phyloP scores from a whole-genome alignment of 2,797 vertebrate species.

The Macroramphosus scolopax region DNA sequence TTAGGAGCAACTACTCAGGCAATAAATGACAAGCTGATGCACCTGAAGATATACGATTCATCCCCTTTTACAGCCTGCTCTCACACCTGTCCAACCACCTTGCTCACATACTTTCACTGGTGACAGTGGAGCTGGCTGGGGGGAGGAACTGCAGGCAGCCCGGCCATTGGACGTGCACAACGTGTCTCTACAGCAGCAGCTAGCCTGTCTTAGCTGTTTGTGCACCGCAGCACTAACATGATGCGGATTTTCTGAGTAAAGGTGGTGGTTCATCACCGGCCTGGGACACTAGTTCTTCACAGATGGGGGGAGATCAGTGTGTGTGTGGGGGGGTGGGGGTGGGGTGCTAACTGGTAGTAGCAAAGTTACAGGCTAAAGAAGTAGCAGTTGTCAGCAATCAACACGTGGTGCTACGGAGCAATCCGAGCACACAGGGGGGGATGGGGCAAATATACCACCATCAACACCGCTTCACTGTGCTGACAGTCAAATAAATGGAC shows the following conservation, averaged over 20 bases:
- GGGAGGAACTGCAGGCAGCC: constrained; percentile 65
- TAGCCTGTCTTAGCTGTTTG: constrained; percentile 41
- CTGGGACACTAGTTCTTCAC: not conserved
- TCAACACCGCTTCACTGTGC: constrained; percentile 23
- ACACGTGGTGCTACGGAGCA: constrained; percentile 79
- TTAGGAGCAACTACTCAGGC: too few relatives aligned
- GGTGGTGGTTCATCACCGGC: not conserved
- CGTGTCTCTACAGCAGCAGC: constrained; percentile 55
- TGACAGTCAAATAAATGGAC: constrained; percentile 29
- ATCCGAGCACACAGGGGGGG: constrained; percentile 67
- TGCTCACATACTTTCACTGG: constrained; percentile 17
- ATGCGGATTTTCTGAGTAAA: not conserved
- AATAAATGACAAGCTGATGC: too few relatives aligned
- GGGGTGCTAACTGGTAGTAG: constrained; percentile 11
- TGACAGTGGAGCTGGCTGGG: constrained; percentile 46
- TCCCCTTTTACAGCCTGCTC: not conserved
- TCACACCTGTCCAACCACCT: constrained; percentile 31
- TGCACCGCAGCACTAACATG: not conserved
- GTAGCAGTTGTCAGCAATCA: constrained; percentile 80
- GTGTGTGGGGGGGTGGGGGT: too few relatives aligned
- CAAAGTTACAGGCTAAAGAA: constrained; percentile 40
- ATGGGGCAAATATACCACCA: constrained; percentile 45
- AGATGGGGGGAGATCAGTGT: not conserved
- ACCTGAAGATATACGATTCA: too few relatives aligned
- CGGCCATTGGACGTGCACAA: constrained; percentile 68